Evolutionary conservation across 1,140 invertebrate genomes (phyloP), one percentile per base, ranked within the genome.

Genomic region (Leptinotarsa lineolata): DNA sequence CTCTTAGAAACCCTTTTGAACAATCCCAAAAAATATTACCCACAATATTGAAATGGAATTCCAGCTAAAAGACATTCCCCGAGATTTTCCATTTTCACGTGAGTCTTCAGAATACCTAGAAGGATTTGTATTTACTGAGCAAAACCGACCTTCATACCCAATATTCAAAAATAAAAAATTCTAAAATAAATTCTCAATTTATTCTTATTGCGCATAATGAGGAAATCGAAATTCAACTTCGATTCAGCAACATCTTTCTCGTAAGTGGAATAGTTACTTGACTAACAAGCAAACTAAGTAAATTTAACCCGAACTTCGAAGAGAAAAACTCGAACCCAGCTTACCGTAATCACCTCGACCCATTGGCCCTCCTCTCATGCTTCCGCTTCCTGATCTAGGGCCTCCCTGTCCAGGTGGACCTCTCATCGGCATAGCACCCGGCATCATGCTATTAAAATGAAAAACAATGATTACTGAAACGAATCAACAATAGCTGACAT

Each of bases 281-380:
- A 82, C 81, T 76, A 77, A 76, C 76, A 81, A 81, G 80, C 81
- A 80, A 74, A 78, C 78, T 77, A 79, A 78, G 72, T 22, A n/a
- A 15, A 15, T 3, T 54, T 54, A 54, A 16, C 48, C 15, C 16
- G 6, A 48, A 75, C 46, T 74, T 54, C 16, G 44, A 75, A 18
- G 46, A 21, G 48, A 65, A n/a, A 54, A 54, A n/a, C 48, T 54
- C 48, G 2, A 54, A 15, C 60, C 54, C 15, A 83, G 90, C 93
- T 94, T 91, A 95, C 93, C 93, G 88, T 95, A 95, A 85, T 95
- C 93, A 79, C 91, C 92, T 80, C 92, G 89, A 79, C 92, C 91
- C 88, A 94, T 92, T 76, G 92, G 91, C 83, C 91, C 90, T 84
- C 91, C 90, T 83, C 92, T 88, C 86, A 93, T 88, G 79, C 88